Base-by-base conservation (phyloP, 2,113 vertebrate genomes). In the human (Homo sapiens) region DNA sequence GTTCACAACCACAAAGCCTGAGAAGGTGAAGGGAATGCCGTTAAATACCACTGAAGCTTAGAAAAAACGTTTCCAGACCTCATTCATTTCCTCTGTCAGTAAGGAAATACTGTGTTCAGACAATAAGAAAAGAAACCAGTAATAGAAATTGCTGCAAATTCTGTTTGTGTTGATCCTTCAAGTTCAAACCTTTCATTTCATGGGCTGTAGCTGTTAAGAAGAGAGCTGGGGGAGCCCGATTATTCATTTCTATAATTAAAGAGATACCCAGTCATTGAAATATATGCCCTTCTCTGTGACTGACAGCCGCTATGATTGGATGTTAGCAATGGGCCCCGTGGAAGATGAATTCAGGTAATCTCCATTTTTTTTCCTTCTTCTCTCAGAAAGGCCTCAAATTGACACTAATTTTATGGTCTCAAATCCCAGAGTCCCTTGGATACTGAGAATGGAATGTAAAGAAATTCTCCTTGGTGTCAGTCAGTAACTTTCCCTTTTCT, bases 401-500 rank as follows among this genome's bases (percentile, higher is more conserved):
- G 98, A 97, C 97, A 98, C 61, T 98, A 97, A 98, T 98, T 98
- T 97, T 94, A 95, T 98, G 95, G 81, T 98, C 96, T 96, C 78
- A 96, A 97, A 93, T 98, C 97, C 96, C 96, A 96, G 40, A 97
- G 75, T 43, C 89, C 90, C 70, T 97, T 97, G 59, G 94, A 94
- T 96, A 96, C 82, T 20, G 81, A 97, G 83, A 66, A 84, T 64
- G 48, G 89, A 98, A 97, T 79, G 80, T 93, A 96, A 97, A 97
- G 96, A 98, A 97, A 70, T 97, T 97, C 98, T 96, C 73, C 93
- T 92, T 94, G 59, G 48, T 98, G 98, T 97, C 98, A 97, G 86
- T 97, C 92, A 93, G 96, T 97, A 96, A 96, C 93, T 98, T 97
- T 89, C 86, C 59, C 85, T 80, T 98, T 97, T 97, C 87, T 98